Percentiles rank a stretch among this genome's conserved stretches.
These are phyloP conservation scores for Xiphophorus maculatus DNA, from an alignment of 2,113 vertebrate genomes.

Conservation along the genomic window DNA sequence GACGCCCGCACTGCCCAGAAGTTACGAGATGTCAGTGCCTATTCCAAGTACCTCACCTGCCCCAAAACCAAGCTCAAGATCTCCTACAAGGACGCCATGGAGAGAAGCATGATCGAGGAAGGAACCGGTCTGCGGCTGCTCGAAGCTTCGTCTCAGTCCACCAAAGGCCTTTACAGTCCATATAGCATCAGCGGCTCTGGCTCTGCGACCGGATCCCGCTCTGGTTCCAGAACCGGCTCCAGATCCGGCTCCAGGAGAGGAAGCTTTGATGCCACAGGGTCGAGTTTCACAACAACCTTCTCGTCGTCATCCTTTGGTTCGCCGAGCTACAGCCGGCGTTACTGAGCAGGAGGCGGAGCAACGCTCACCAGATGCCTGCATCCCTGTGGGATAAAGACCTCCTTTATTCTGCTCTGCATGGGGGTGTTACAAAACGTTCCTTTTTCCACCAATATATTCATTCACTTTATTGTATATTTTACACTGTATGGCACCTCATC, in stretches of 20 bases:
- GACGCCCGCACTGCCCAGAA: conserved; percentile 94
- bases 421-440: conserved; percentile 73
- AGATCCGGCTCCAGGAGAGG: conserved; percentile 90
- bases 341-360: conserved; percentile 59
- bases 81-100: conserved; percentile 97
- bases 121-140: conserved; percentile 89
- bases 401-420: conserved; percentile 88
- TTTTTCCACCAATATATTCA: conserved; percentile 56
- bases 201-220: conserved; percentile 88
- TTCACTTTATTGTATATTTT: conserved; percentile 51
- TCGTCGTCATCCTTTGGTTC: conserved; percentile 88
- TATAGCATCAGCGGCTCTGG: conserved; percentile 92
- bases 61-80: conserved; percentile 99
- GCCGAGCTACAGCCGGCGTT: conserved; percentile 86
- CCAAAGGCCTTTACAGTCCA: conserved; percentile 96
- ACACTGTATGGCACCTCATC: conserved; percentile 33
- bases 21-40: conserved; percentile 89
- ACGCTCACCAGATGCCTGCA: conserved; percentile 79
- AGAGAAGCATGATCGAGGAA: conserved; percentile 95
- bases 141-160: conserved; percentile 93
- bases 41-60: conserved; percentile 97
- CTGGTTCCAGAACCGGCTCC: conserved; percentile 90
- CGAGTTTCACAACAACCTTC: conserved; percentile 89
- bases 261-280: conserved; percentile 92
- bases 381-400: conserved; percentile 54